Base-by-base conservation (phyloP, 2,113 vertebrate genomes). In the Calyptomena viridis region DNA sequence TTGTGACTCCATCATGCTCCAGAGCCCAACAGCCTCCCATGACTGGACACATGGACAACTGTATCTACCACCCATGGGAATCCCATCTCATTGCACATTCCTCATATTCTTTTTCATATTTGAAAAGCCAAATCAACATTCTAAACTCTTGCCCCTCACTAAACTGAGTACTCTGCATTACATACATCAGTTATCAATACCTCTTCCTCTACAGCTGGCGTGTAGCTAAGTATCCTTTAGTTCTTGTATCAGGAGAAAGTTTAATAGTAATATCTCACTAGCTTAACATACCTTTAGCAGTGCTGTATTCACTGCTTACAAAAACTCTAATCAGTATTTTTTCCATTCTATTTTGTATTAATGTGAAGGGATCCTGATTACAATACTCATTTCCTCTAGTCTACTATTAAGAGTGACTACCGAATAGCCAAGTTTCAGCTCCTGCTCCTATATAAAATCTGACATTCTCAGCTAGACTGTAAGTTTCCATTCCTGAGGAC, bases 1-100 rank as follows among this genome's bases (percentile, higher is more conserved):
- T 8, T 6, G 21, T 1, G 47, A 24, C 67, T 75, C 37, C 62
- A 4, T 3, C 6, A 20, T 31, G 6, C 59, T 49, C 46, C 72
- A 11, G 25, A 30, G 14, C 10, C n/a, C 1, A 0, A 40, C 3
- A 44, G 44, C 39, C 69, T 59, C 81, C 24, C 23, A 4, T 0
- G 10, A 52, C 58, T 8, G 2, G 82, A 60, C 33, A 12, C 39
- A 12, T 2, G 40, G 25, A 58, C 46, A 52, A 30, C 2, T 1
- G 31, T 24, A 35, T 3, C 16, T 33, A 27, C 69, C 55, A n/a
- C 1, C 27, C 39, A 42, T 17, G 6, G 39, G 19, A 60, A 20
- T 33, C 62, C 40, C 15, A 28, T 31, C 53, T 42, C 35, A 63
- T 1, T 20, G 17, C 24, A 55, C 1, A 2, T 40, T 62, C 28